Percentiles rank a stretch among this genome's conserved stretches.
phyloP scores from a whole-genome alignment of 1,140 invertebrate species.

The Riptortus pedestris region DNA sequence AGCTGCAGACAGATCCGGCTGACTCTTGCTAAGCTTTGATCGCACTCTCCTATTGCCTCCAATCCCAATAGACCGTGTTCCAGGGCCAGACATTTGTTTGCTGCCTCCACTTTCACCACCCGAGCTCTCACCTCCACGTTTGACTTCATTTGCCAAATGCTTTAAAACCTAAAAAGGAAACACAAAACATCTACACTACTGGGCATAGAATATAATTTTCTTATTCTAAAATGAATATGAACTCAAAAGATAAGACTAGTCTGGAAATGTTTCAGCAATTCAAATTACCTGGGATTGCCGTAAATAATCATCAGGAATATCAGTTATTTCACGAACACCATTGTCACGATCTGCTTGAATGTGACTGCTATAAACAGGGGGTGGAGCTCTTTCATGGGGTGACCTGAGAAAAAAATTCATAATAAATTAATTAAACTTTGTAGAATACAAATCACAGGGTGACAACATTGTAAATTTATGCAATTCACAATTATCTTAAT shows the following conservation, averaged over 20 bases:
- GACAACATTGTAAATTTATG: too few relatives aligned
- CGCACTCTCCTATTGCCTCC: neutral
- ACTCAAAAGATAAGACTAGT: too few relatives aligned
- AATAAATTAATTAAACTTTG: too few relatives aligned
- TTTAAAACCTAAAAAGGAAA: conserved; percentile 55
- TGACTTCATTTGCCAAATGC: conserved; percentile 72
- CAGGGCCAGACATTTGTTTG: conserved; percentile 29
- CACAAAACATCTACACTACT: conserved; percentile 7
- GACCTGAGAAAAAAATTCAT: neutral
- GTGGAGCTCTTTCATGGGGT: conserved; percentile 19
- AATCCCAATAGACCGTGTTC: conserved; percentile 6
- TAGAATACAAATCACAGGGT: neutral
- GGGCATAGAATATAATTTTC: neutral
- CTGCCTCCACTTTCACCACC: conserved; percentile 34
- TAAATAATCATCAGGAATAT: conserved; percentile 74
- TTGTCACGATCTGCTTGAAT: conserved; percentile 12
- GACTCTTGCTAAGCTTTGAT: conserved; percentile 53
- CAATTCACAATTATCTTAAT: too few relatives aligned
- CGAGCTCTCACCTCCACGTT: conserved; percentile 39
- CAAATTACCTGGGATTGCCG: conserved; percentile 62
- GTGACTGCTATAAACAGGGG: conserved; percentile 21
- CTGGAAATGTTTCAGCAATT: too few relatives aligned
- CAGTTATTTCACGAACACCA: conserved; percentile 60
- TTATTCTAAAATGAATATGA: too few relatives aligned
- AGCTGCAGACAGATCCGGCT: conserved; percentile 48